Percentiles rank a stretch among this genome's conserved stretches.
Evolutionary conservation across 2,797 vertebrate genomes (phyloP).

Genomic region (Dendrocincla fuliginosa): DNA sequence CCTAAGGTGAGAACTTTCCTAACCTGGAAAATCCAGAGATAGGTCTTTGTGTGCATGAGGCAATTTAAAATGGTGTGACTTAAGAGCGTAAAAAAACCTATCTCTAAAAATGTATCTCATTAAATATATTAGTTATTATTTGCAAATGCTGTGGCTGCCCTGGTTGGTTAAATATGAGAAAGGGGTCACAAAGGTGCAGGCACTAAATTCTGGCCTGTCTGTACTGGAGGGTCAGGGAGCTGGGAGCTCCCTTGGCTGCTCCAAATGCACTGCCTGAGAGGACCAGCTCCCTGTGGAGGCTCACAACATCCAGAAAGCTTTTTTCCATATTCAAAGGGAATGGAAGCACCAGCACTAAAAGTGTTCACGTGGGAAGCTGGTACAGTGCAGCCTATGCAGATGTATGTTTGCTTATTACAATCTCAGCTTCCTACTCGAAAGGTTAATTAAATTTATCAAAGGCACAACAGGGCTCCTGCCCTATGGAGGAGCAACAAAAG

Average conservation of each 20-base stretch:
- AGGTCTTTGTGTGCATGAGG: fast-evolving
- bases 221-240: background rate
- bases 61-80: background rate
- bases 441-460: conserved; percentile 41
- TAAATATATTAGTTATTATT: background rate
- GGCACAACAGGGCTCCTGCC: background rate
- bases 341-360: background rate
- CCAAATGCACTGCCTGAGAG: background rate
- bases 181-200: background rate
- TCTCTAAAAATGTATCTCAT: background rate
- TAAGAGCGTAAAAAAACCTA: background rate
- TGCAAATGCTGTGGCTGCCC: background rate
- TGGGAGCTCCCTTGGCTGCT: background rate
- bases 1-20: conserved; percentile 81
- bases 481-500: background rate
- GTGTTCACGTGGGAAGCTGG: background rate
- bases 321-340: background rate
- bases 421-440: background rate
- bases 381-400: background rate
- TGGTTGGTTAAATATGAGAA: background rate
- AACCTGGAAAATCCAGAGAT: background rate
- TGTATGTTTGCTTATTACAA: conserved; percentile 10
- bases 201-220: background rate
- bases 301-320: background rate
- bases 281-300: background rate